Evolutionary conservation across 2,888 invertebrate genomes (phyloP).

Genomic region (Nephrotoma appendiculata): DNA sequence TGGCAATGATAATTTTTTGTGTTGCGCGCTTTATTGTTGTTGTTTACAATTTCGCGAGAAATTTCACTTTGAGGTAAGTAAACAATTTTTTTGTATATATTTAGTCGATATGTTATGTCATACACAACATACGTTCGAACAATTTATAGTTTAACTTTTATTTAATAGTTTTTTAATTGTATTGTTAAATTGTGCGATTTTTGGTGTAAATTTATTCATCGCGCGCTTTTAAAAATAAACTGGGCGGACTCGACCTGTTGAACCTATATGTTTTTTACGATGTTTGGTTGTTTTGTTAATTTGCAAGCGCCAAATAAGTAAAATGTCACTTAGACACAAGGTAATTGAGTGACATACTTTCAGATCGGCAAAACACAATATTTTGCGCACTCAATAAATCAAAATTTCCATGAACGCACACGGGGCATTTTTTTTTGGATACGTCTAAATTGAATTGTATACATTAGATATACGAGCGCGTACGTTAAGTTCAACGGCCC

Average conservation of each 20-base stretch:
- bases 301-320: not conserved
- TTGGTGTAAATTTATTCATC: not conserved
- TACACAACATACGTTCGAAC: not conserved
- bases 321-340: not conserved
- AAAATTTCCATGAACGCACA: not conserved
- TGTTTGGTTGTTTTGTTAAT: not conserved
- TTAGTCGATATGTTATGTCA: not conserved
- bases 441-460: not conserved
- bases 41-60: not conserved
- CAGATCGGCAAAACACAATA: not conserved
- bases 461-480: not conserved
- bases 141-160: too few species aligned
- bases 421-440: not conserved
- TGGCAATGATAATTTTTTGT: not conserved
- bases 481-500: not conserved
- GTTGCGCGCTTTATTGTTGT: not conserved
- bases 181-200: not conserved
- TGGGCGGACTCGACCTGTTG: not conserved
- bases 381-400: not conserved
- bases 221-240: not conserved
- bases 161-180: not conserved
- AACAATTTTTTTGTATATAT: not conserved
- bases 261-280: not conserved
- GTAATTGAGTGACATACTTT: not conserved
- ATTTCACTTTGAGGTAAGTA: not conserved